phyloP scores from a whole-genome alignment of 1,140 invertebrate species.

The Berghia stephanieae region DNA sequence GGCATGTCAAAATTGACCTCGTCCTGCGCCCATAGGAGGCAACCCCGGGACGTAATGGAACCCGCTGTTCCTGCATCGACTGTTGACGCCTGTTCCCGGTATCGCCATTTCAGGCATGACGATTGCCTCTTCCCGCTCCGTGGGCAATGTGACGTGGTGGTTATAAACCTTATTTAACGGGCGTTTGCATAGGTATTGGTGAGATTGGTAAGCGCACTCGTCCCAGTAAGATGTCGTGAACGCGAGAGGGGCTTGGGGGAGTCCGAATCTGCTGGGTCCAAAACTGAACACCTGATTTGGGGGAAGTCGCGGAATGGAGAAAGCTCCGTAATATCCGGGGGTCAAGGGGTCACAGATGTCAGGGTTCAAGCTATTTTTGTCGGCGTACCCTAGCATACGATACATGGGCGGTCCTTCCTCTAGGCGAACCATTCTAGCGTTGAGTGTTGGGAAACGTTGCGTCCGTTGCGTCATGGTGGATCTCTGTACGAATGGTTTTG shows the following conservation, averaged over 20 bases:
- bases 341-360: slow-evolving; percentile 1
- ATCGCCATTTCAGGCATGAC: slow-evolving; percentile 29
- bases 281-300: slow-evolving; percentile 8
- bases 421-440: slow-evolving; percentile 18
- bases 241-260: background rate
- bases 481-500: no score
- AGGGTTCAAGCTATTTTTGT: slow-evolving; percentile 9
- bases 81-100: slow-evolving; percentile 18
- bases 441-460: slow-evolving; percentile 1
- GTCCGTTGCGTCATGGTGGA: slow-evolving; percentile 23
- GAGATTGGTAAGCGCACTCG: background rate
- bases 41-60: background rate
- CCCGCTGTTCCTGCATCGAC: slow-evolving; percentile 17
- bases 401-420: slow-evolving; percentile 32
- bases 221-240: slow-evolving; percentile 19
- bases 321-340: slow-evolving; percentile 5
- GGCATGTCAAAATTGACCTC: no score
- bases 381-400: slow-evolving; percentile 27
- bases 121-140: background rate
- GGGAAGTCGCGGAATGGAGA: background rate
- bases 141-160: background rate
- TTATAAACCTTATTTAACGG: background rate
- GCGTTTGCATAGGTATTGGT: background rate
- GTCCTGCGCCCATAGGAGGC: no score
- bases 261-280: background rate